Evolutionary conservation across 2,797 vertebrate species (phyloP).

Genomic region (Parambassis ranga): DNA sequence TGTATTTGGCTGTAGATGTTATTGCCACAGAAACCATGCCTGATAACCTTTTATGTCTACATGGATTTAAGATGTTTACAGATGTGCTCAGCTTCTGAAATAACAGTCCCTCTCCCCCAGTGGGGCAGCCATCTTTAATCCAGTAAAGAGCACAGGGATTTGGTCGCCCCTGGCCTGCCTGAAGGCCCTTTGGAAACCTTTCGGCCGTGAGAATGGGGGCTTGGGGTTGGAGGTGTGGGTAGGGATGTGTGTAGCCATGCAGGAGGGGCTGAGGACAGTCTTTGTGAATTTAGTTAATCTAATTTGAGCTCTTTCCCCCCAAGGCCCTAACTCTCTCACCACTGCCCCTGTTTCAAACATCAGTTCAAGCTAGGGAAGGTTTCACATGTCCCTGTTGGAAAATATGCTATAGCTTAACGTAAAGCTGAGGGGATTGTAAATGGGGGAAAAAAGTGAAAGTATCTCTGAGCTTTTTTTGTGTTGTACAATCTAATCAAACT

Average conservation of each 20-base stretch:
- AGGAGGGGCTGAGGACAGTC: constrained; percentile 72
- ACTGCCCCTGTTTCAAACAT: constrained; percentile 64
- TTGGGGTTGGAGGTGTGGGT: constrained; percentile 66
- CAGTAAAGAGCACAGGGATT: constrained; percentile 75
- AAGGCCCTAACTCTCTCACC: constrained; percentile 53
- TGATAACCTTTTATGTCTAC: constrained; percentile 38
- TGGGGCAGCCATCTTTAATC: constrained; percentile 74
- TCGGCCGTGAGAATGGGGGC: constrained; percentile 75
- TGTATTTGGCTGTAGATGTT: not conserved
- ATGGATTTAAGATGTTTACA: constrained; percentile 71
- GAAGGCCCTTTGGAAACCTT: constrained; percentile 78
- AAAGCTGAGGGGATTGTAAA: constrained; percentile 33
- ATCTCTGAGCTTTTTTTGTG: constrained; percentile 27
- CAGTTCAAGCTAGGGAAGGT: constrained; percentile 53
- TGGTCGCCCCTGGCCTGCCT: constrained; percentile 68
- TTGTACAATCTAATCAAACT: constrained; percentile 25
- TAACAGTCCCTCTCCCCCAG: constrained; percentile 45
- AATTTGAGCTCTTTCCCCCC: constrained; percentile 77
- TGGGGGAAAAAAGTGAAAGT: constrained; percentile 31
- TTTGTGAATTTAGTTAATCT: constrained; percentile 83
- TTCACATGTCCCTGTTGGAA: constrained; percentile 65
- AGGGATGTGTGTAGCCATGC: constrained; percentile 68
- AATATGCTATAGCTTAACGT: constrained; percentile 67
- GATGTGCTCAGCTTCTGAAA: constrained; percentile 66
- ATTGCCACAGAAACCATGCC: constrained; percentile 11